Evolutionary conservation across 1,140 invertebrate genomes (phyloP), one percentile per base, ranked within the genome.

Genomic region (Drosophila chauvacae): DNA sequence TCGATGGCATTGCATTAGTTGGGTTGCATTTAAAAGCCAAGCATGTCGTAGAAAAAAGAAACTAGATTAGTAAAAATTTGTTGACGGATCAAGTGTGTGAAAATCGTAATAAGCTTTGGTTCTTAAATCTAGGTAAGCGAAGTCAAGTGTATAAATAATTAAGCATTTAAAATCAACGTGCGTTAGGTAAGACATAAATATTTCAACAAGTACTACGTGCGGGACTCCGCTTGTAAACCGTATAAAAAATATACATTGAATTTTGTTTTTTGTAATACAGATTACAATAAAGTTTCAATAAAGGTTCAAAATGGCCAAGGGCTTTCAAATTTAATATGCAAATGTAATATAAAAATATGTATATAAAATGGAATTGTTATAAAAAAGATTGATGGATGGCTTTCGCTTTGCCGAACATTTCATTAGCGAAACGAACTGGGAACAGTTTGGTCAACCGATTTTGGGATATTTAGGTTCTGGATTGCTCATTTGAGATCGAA

Each of bases 11-110:
- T 90, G 82, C 86, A 69, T 82, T 91, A 86, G 86, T 77, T 71
- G 88, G 79, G 72, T 82, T 80, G 82, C 78, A 76, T 66, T 81
- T 75, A 90, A 59, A 91, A 92, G 91, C 91, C 91, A 92, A 87
- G 88, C 88, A 90, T 83, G 82, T 90, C 91, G 92, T 73, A 90
- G 91, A 92, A 92, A 90, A 92, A 68, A 92, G 85, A 90, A 91
- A 92, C 91, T 92, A 91, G 75, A 92, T 92, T 92, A 92, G 87
- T 92, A 78, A 81, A 91, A 91, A 90, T 78, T 78, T 77, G 79
- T 87, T 79, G 65, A 64, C 72, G 60, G 57, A 80, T 79, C 53
- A 63, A 77, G 47, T 42, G 30, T 53, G 20, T 64, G 53, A 62
- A 60, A 58, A 55, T 66, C 68, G 74, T 41, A 62, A 42, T 63